Base-by-base conservation (phyloP, 2,797 vertebrate genomes). In the Acestrorhynchus altus region DNA sequence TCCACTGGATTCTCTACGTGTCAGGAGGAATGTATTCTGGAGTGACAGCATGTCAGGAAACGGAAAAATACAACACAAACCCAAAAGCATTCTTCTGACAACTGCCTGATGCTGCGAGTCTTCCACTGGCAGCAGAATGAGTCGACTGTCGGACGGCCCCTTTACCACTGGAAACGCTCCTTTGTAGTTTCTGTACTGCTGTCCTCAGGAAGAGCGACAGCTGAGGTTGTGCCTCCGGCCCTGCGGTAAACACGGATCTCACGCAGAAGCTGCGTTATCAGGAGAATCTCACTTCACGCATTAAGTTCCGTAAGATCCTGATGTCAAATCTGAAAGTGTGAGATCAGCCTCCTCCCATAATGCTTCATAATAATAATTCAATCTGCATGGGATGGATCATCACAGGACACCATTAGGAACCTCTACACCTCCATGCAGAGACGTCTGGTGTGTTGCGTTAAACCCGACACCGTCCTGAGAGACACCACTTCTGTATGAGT, bases 31-130 rank as follows among this genome's bases (percentile, higher is more conserved):
- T 24, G 22, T 22, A 6, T 11, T 64, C 61, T 44, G 35, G 22
- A 22, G 13, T 42, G 22, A 26, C 22, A 66, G 20, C 46, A 16
- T 4, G 52, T 24, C 52, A 56, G 8, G 20, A 12, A 56, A 24
- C 13, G 22, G 75, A 70, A 63, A 20, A 26, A n/a, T n/a, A n/a
- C n/a, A n/a, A n/a, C n/a, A n/a, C n/a, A n/a, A 77, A 70, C 22
- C 31, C 4, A 4, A 26, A 56, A 57, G 60, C 31, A n/a, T 0
- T 26, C 22, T 54, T 52, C 44, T 11, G 46, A 52, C 46, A 20
- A 63, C 20, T 31, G 28, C 40, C n/a, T 13, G 42, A 42, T 20
- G 35, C 7, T 12, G 18, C 63, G 24, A n/a, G 24, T 65, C 39
- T 64, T 22, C 0, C 10, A 20, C 20, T 42, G 47, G 46, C 67